Conservation (phyloP, 2,888 invertebrate genomes). For the Netelia inedita region DNA sequence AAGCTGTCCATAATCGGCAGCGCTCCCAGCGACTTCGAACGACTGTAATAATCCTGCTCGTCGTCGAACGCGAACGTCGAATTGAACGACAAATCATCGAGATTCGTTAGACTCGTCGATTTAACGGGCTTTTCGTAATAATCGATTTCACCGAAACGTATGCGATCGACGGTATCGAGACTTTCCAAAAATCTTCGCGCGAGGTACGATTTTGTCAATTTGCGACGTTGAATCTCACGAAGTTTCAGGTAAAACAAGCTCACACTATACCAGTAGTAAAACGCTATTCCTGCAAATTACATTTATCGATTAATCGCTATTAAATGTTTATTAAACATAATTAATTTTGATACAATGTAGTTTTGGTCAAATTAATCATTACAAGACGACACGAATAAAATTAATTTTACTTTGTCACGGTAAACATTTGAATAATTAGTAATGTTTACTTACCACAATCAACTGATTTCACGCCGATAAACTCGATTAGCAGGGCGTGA, state of each 20-base stretch:
- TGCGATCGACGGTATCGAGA: conserved; percentile 3
- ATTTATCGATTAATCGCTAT: conserved; percentile 27
- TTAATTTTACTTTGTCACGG: too few species aligned
- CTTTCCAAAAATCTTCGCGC: neutral
- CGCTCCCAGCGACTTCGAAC: conserved; percentile 72
- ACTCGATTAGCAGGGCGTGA: conserved; percentile 72
- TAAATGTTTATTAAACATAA: conserved; percentile 1
- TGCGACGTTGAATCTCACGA: conserved; percentile 60
- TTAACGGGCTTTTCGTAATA: conserved; percentile 48
- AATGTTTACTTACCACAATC: conserved; percentile 71
- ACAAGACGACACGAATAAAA: too few species aligned
- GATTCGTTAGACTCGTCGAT: conserved; percentile 68
- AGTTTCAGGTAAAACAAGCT: conserved; percentile 74
- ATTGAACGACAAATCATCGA: conserved; percentile 57
- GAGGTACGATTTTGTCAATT: conserved; percentile 34
- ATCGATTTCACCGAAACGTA: conserved; percentile 38
- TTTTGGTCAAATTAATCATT: too few species aligned
- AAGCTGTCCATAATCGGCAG: conserved; percentile 67
- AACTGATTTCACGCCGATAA: conserved; percentile 75
- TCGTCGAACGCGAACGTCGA: conserved; percentile 46
- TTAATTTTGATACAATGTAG: neutral
- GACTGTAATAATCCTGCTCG: conserved; percentile 32
- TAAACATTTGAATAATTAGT: too few species aligned
- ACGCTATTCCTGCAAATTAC: conserved; percentile 71
- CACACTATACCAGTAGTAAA: conserved; percentile 78